Percentiles rank a stretch among this genome's conserved stretches.
These are phyloP conservation scores for Papilio machaon DNA, from an alignment of 1,140 invertebrate species.

Conservation along the genomic window DNA sequence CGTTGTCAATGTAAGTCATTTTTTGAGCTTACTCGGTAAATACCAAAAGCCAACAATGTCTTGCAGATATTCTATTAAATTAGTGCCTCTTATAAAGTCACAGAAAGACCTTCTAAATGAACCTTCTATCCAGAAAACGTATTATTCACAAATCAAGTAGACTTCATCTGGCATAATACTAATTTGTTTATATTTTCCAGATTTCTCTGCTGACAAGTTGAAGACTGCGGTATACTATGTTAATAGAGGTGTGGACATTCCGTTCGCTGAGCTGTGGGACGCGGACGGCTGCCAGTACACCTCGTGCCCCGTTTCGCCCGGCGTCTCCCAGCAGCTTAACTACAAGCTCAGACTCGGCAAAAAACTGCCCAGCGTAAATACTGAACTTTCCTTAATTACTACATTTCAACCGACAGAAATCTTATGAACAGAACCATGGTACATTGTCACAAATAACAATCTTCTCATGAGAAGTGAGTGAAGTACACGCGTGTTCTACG, in stretches of 20 bases:
- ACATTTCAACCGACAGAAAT: background rate
- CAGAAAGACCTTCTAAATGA: too few relatives aligned
- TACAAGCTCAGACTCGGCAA: conserved; percentile 50
- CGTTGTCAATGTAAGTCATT: too few relatives aligned
- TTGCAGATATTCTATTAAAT: too few relatives aligned
- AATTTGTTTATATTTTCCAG: conserved; percentile 43
- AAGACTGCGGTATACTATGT: conserved; percentile 51
- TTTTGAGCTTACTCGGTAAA: too few relatives aligned
- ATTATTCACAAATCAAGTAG: background rate
- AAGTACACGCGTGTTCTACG: too few relatives aligned
- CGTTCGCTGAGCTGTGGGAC: conserved; percentile 44
- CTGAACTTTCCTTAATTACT: background rate
- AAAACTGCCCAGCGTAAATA: conserved; percentile 53
- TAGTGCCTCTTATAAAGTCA: too few relatives aligned
- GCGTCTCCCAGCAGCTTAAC: conserved; percentile 47
- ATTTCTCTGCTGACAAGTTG: conserved; percentile 49
- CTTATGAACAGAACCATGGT: too few relatives aligned
- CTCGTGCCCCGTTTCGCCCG: conserved; percentile 48
- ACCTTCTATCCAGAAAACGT: background rate
- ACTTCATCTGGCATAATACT: background rate
- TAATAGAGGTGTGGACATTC: conserved; percentile 37
- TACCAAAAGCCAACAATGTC: too few relatives aligned
- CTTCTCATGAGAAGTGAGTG: too few relatives aligned
- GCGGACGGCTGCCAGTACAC: conserved; percentile 51
- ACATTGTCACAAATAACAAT: too few relatives aligned